Conservation (phyloP, 2,888 invertebrate species). For the Drosophila neonasuta region DNA sequence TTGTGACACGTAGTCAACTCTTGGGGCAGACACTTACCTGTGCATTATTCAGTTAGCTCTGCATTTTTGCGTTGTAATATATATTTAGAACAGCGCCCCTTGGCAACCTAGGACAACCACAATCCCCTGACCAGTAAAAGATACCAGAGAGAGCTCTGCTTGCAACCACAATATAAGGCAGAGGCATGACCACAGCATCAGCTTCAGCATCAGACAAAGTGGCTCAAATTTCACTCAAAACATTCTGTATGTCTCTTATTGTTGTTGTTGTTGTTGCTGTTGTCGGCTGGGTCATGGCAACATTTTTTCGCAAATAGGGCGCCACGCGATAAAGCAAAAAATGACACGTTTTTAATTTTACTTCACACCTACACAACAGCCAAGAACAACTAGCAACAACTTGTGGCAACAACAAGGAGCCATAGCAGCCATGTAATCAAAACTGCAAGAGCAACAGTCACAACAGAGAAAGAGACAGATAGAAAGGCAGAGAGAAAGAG, state of each 20-base stretch:
- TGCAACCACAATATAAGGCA: constrained; percentile 33
- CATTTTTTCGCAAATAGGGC: constrained; percentile 53
- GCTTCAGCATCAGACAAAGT: constrained; percentile 45
- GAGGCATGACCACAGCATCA: constrained; percentile 22
- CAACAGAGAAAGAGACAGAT: constrained; percentile 34
- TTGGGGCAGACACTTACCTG: constrained; percentile 13
- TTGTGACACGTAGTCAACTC: not conserved
- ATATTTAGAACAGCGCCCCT: constrained; percentile 17
- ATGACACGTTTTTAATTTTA: constrained; percentile 78
- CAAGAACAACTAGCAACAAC: constrained; percentile 27
- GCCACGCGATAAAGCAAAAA: constrained; percentile 76
- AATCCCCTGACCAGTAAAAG: constrained; percentile 11
- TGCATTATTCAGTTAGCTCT: constrained; percentile 22
- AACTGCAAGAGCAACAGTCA: constrained; percentile 41
- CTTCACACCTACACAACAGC: constrained; percentile 71
- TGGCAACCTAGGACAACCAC: constrained; percentile 15
- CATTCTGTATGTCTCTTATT: constrained; percentile 20
- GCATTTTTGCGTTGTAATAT: constrained; percentile 1
- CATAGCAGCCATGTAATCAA: constrained; percentile 26
- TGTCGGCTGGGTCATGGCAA: constrained; percentile 56
- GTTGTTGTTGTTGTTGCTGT: constrained; percentile 16
- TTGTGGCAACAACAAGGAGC: constrained; percentile 31
- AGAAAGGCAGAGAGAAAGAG: not conserved
- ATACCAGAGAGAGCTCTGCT: constrained; percentile 1
- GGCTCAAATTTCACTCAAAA: constrained; percentile 63